phyloP scores from a whole-genome alignment of 2,113 vertebrate species.

The Dolichotis patagonum region DNA sequence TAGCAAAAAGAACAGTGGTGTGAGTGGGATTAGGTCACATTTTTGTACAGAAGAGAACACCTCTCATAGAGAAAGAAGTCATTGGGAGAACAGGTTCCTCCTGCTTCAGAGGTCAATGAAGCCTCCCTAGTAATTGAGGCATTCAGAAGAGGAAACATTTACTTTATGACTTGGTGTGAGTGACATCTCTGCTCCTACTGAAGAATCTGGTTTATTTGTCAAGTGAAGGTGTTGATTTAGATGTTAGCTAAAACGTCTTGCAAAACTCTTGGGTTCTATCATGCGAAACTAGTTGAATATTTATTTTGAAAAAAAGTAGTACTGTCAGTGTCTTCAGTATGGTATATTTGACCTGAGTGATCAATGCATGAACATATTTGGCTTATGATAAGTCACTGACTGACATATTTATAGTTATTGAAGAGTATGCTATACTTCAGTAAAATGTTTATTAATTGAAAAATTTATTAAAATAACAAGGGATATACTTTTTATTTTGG shows the following conservation, averaged over 20 bases:
- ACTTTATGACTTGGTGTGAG: background rate
- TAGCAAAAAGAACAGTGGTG: background rate
- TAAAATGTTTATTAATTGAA: conserved; percentile 13
- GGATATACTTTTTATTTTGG: background rate
- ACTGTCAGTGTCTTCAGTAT: background rate
- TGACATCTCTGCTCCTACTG: background rate
- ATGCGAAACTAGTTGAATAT: background rate
- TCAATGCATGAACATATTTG: background rate
- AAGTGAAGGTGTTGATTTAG: background rate
- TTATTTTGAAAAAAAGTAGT: conserved; percentile 33
- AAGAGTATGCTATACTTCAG: background rate
- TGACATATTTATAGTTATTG: background rate
- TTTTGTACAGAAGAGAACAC: background rate
- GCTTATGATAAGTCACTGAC: background rate
- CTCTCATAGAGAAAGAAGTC: background rate
- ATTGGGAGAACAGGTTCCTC: background rate
- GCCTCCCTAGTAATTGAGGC: background rate
- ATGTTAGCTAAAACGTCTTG: background rate
- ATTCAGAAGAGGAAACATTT: background rate
- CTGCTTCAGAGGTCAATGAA: background rate
- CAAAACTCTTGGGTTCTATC: background rate
- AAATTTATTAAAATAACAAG: background rate
- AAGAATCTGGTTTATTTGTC: conserved; percentile 30
- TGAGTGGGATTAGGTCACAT: background rate
- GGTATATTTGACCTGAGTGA: background rate